These are phyloP conservation scores for Endomychus coccineus DNA, from an alignment of 2,888 invertebrate species.

Conservation along the genomic window DNA sequence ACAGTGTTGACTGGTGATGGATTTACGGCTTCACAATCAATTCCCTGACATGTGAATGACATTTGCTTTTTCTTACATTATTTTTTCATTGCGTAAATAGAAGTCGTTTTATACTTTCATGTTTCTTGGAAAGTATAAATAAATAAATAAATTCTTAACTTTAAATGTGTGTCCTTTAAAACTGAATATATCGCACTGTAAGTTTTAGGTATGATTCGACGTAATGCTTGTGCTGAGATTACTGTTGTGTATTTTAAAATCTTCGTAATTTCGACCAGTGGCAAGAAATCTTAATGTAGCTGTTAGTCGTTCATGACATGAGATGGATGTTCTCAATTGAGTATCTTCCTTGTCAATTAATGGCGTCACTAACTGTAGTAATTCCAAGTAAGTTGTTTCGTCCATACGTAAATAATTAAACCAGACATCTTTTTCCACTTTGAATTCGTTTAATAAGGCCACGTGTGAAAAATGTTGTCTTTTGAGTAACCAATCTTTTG, in stretches of 20 bases:
- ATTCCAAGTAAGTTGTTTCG: neutral
- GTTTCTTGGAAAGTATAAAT: neutral
- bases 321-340: neutral
- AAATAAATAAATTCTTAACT: neutral
- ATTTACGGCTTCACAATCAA: too few species aligned
- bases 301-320: neutral
- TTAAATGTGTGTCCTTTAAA: neutral
- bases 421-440: too few species aligned
- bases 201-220: neutral
- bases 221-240: neutral
- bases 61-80: too few species aligned
- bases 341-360: neutral
- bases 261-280: neutral
- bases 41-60: too few species aligned
- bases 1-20: too few species aligned
- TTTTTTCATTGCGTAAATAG: too few species aligned
- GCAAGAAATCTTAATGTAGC: neutral
- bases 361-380: neutral
- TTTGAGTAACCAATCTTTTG: too few species aligned
- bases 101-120: too few species aligned
- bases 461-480: too few species aligned
- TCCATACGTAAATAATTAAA: slow-evolving; percentile 1
- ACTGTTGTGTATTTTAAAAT: neutral
- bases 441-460: too few species aligned
- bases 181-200: neutral